These are phyloP conservation scores for Eptesicus fuscus DNA, from an alignment of 2,113 vertebrate species.

Conservation along the genomic window DNA sequence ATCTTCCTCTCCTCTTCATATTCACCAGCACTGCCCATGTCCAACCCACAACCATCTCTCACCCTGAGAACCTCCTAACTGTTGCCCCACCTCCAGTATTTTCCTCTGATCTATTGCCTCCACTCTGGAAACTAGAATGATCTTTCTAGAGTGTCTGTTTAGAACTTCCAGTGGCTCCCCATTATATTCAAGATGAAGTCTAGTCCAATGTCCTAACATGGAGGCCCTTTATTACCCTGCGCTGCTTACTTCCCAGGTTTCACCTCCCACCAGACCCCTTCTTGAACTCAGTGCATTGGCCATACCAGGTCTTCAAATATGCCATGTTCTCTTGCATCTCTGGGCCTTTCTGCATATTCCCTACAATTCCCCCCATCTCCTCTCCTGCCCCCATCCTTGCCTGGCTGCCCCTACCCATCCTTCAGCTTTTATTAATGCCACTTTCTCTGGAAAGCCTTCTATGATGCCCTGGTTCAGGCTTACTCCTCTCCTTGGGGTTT, in stretches of 20 bases:
- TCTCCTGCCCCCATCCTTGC: background rate
- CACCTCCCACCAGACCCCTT: background rate
- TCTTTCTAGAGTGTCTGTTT: background rate
- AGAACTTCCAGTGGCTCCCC: background rate
- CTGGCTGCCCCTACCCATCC: background rate
- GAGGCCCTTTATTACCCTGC: background rate
- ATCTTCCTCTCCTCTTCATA: background rate
- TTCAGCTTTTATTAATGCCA: background rate
- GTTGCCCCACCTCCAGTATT: background rate
- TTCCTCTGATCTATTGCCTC: background rate
- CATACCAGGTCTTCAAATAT: background rate
- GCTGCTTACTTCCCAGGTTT: background rate
- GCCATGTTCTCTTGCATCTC: background rate
- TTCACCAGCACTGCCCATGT: background rate
- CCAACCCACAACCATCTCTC: background rate
- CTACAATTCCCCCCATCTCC: background rate
- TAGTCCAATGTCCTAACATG: background rate
- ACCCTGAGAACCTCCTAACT: background rate
- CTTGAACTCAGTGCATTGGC: background rate
- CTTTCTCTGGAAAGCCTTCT: background rate
- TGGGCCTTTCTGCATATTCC: background rate
- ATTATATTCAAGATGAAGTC: background rate
- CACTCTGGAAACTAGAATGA: background rate
- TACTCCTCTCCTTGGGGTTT: background rate
- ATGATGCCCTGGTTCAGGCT: background rate